Evolutionary conservation across 2,113 vertebrate genomes (phyloP), one percentile per base, ranked within the genome.

Genomic region (Miniopterus natalensis): DNA sequence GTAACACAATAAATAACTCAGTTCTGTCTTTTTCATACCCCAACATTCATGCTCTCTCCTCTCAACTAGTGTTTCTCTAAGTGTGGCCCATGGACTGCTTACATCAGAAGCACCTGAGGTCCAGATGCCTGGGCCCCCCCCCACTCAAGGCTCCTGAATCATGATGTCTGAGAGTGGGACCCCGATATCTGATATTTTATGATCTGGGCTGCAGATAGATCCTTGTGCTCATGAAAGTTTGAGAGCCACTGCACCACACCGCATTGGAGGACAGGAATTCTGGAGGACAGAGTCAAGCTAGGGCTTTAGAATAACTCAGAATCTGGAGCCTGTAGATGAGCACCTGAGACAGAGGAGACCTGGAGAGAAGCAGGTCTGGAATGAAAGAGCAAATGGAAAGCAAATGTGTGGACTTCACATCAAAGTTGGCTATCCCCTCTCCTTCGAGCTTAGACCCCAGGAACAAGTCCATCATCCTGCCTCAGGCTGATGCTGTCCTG

Each of bases 121-220:
- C 45, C 29, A 25, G 71, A 88, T 73, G 85, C 45, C 57, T 29
- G 29, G 36, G 9, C 7, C 53, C n/a, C n/a, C n/a, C n/a, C n/a
- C 59, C 25, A 29, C 23, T 8, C 18, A 42, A 49, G 81, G 36
- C 42, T 84, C 40, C 70, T 42, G 8, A 61, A 13, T 74, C 18
- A 27, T 20, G 13, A 25, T 45, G 18, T 57, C 79, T 78, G 49
- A 90, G 74, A 57, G 53, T 21, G 2, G 55, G 57, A 20, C 63
- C 89, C 73, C 92, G 65, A 83, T 36, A 85, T 68, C 31, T 94
- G 31, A 9, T 53, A 29, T 55, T 78, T 65, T 92, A 29, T 47
- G 23, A 66, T 23, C 47, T 20, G 51, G 29, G 47, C 40, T 75
- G 21, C 13, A 17, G 45, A 42, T 20, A 45, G 49, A 80, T 45